Base-by-base conservation (phyloP, 2,888 invertebrate genomes). In the Cynaeus angustus region DNA sequence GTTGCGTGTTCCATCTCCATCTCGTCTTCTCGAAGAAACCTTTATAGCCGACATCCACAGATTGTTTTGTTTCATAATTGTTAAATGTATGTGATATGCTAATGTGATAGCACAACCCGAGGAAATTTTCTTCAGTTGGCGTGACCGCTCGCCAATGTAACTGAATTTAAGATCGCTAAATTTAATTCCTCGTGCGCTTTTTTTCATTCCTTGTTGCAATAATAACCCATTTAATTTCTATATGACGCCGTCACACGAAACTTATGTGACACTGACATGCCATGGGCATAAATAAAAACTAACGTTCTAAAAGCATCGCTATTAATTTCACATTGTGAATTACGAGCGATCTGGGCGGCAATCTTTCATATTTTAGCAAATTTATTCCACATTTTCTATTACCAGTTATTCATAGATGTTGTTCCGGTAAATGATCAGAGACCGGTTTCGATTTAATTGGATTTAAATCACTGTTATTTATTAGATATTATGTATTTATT, bases 141-240 rank as follows among this genome's bases (percentile, higher is more conserved):
- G 80, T 80, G 80, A 80, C 79, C 74, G 59, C 66, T 72, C 77
- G 79, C 76, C 79, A 78, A 79, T 80, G 77, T 61, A 69, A 68
- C 66, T 72, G 72, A 78, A 79, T 80, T 79, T 79, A 77, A 77
- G 75, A 72, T 73, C 70, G 76, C 73, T 72, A 74, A 72, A 73
- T 78, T 78, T 78, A 76, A 77, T 77, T 78, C 73, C 53, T 68
- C 61, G 62, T 70, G 70, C 53, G 67, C 62, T 71, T 69, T 65
- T 68, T 68, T 68, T 50, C 68, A 64, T 48, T 68, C 50, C 52
- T 41, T 48, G 7, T 50, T 71, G 66, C 67, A 73, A 65, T 72
- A 72, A 72, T 71, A 64, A 50, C 55, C 67, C 64, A 65, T 64
- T 69, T 73, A 69, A 73, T 73, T 69, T 73, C 65, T 52, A 69